phyloP scores from a whole-genome alignment of 2,797 vertebrate species.

The Myripristis murdjan region DNA sequence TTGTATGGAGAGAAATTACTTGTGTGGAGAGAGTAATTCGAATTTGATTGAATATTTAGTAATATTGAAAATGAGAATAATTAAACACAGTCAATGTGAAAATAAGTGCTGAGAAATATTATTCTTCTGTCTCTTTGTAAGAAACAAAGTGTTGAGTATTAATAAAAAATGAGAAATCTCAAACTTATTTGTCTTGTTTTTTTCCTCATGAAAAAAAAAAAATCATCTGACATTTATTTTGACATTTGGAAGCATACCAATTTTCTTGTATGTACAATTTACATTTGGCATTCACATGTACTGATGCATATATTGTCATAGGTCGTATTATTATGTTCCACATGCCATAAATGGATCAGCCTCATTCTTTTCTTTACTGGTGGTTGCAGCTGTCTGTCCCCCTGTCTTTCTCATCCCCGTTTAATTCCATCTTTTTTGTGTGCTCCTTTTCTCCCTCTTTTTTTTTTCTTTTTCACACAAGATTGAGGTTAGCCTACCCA shows the following conservation, averaged over 20 bases:
- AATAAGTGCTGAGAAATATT: constrained; percentile 90
- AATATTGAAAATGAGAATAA: constrained; percentile 85
- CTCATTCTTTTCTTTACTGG: neutral
- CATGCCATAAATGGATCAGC: constrained; percentile 12
- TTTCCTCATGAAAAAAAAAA: neutral
- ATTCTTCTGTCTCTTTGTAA: constrained; percentile 91
- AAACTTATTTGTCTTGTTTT: constrained; percentile 27
- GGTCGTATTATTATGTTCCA: constrained; percentile 22
- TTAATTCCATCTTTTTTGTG: constrained; percentile 28
- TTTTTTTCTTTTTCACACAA: constrained; percentile 23
- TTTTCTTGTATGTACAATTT: neutral
- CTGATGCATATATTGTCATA: constrained; percentile 1
- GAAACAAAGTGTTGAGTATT: constrained; percentile 89
- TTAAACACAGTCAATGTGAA: constrained; percentile 87
- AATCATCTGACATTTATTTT: neutral
- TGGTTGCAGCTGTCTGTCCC: constrained; percentile 24
- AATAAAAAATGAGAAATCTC: constrained; percentile 86
- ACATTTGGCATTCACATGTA: constrained; percentile 26
- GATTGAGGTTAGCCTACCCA: constrained; percentile 22
- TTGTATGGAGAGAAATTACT: constrained; percentile 88
- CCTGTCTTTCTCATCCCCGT: neutral
- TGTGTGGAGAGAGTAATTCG: constrained; percentile 87
- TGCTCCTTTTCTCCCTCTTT: constrained; percentile 16
- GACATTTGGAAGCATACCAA: neutral
- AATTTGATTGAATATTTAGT: constrained; percentile 88